phyloP scores from a whole-genome alignment of 2,797 vertebrate species.

The Acanthis flammea region DNA sequence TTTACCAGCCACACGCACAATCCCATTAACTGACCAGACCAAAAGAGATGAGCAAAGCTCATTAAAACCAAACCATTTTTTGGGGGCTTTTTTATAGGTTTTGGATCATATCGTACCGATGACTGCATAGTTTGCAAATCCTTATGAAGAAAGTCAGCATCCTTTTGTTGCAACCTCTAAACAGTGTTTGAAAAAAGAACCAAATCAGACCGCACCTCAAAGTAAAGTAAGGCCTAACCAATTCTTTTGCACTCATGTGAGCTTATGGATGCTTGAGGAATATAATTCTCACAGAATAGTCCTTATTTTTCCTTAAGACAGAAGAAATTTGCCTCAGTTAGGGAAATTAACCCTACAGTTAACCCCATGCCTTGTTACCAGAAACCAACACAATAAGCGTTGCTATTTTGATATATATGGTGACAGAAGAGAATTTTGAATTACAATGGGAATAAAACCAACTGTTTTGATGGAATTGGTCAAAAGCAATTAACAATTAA shows the following conservation, averaged over 20 bases:
- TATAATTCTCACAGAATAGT: neutral
- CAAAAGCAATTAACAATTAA: slow-evolving; percentile 13
- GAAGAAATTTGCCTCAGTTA: neutral
- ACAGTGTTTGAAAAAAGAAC: neutral
- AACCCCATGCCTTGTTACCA: neutral
- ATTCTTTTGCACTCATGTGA: neutral
- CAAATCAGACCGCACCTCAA: neutral
- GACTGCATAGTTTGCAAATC: neutral
- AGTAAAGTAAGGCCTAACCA: neutral
- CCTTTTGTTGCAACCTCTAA: neutral
- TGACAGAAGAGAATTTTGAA: neutral
- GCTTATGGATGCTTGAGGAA: neutral
- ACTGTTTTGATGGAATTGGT: neutral
- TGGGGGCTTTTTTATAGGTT: neutral
- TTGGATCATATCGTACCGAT: neutral
- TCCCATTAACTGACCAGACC: neutral
- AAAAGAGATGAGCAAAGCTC: neutral
- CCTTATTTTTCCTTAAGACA: neutral
- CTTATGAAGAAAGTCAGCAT: neutral
- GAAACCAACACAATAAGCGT: neutral
- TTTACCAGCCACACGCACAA: neutral
- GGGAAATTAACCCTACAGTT: neutral
- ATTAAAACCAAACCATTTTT: neutral
- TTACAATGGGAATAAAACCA: neutral
- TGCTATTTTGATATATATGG: neutral